Evolutionary conservation across 2,113 vertebrate genomes (phyloP), one percentile per base, ranked within the genome.

Genomic region (Chiloscyllium plagiosum): DNA sequence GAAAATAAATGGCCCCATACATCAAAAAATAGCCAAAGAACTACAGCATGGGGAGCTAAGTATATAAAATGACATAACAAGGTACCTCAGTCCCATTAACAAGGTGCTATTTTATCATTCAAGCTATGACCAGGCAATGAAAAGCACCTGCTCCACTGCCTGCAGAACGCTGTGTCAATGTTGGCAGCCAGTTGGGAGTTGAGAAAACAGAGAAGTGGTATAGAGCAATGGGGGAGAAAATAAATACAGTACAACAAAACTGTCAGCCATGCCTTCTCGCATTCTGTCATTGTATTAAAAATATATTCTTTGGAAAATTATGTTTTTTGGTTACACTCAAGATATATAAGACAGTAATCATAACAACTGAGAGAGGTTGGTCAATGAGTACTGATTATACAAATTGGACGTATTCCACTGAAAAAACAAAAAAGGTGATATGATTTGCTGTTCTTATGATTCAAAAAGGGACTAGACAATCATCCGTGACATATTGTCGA

Each of bases 1-100:
- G 52, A 13, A 65, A 92, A 92, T 92, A 92, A 92, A 65, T 92
- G 15, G 52, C 56, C 56, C 86, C 86, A 90, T 90, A 50, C 61
- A 52, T 90, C 26, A 33, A 65, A 65, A 65, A 17, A 61, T 29
- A 61, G n/a, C 56, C 87, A 37, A 90, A n/a, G 29, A 56, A 92
- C 7, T 61, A 61, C 56, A 61, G 26, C 1, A 29, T 22, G 86
- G 24, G 10, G 56, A 13, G 42, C 0, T 10, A 5, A 90, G 15
- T 90, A 29, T 17, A 33, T 92, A 92, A n/a, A 20, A 61, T 92
- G 87, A 92, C 87, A 92, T 65, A 65, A 65, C 52, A 17, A 92
- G 87, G 12, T n/a, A 2, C 26, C 47, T 83, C 86, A 89, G 22
- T 47, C 20, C 86, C 7, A 89, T 13, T 26, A 89, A 56, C 2